phyloP scores from a whole-genome alignment of 2,888 invertebrate species.

The Drosophila meridiana region DNA sequence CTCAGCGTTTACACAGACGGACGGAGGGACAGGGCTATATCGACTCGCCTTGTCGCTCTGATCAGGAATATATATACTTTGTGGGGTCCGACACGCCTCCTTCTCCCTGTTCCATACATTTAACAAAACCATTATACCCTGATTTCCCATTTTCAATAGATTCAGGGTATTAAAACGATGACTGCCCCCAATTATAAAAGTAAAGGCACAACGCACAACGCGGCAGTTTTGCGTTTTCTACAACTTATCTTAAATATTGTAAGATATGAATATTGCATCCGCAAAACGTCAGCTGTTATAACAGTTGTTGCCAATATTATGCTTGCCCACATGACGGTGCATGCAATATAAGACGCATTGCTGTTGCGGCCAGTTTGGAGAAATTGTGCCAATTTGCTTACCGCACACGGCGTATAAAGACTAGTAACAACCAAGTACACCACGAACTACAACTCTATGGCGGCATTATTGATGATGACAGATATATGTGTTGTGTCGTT shows the following conservation, averaged over 20 bases:
- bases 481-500: constrained; percentile 72
- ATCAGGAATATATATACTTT: too few species aligned
- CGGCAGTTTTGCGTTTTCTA: constrained; percentile 22
- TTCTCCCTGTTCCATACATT: too few species aligned
- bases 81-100: too few species aligned
- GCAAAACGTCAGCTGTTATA: constrained; percentile 29
- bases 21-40: too few species aligned
- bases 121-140: too few species aligned
- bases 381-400: constrained; percentile 79
- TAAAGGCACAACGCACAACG: constrained; percentile 13
- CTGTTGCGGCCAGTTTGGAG: constrained; percentile 54
- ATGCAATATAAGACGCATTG: constrained; percentile 72
- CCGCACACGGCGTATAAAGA: constrained; percentile 40
- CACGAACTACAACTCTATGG: constrained; percentile 37
- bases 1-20: too few species aligned
- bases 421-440: constrained; percentile 32
- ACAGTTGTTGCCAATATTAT: constrained; percentile 19
- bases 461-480: constrained; percentile 82
- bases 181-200: constrained; percentile 8
- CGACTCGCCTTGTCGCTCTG: too few species aligned
- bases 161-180: too few species aligned
- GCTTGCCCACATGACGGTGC: constrained; percentile 46
- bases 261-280: constrained; percentile 59
- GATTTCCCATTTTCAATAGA: too few species aligned
- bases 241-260: constrained; percentile 75